Conservation (phyloP, 2,113 vertebrate genomes). For the Leptodactylus fuscus region DNA sequence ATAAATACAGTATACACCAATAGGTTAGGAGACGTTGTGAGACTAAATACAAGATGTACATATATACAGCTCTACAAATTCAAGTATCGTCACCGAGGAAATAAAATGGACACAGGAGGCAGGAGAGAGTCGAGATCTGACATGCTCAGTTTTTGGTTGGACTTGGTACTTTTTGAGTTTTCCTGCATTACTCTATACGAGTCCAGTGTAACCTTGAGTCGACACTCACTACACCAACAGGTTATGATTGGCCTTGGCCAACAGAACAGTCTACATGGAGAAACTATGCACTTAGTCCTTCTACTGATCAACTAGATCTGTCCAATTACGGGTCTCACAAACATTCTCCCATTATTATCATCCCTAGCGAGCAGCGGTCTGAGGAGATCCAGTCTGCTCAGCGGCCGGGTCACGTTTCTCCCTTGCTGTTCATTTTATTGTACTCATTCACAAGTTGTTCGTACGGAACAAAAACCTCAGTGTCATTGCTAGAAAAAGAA, state of each 20-base stretch:
- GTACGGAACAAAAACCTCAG: conserved; percentile 85
- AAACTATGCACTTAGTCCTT: not conserved
- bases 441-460: conserved; percentile 92
- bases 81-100: conserved; percentile 69
- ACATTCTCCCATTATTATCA: not conserved
- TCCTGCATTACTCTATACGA: conserved; percentile 38
- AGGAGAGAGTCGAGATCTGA: not conserved
- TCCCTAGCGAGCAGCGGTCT: not conserved
- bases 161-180: not conserved
- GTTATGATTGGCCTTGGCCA: not conserved
- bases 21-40: conserved; percentile 57
- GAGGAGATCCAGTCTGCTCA: not conserved
- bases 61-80: conserved; percentile 65
- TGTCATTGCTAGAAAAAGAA: conserved; percentile 84
- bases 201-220: conserved; percentile 55
- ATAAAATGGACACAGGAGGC: conserved; percentile 35
- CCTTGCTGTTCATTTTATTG: conserved; percentile 81
- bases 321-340: not conserved
- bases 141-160: not conserved
- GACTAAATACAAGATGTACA: conserved; percentile 66
- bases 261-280: not conserved
- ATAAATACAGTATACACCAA: conserved; percentile 7
- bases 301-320: not conserved
- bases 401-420: conserved; percentile 68
- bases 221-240: not conserved